Evolutionary conservation across 2,113 vertebrate species (phyloP).

Genomic region (Spilogale gracilis): DNA sequence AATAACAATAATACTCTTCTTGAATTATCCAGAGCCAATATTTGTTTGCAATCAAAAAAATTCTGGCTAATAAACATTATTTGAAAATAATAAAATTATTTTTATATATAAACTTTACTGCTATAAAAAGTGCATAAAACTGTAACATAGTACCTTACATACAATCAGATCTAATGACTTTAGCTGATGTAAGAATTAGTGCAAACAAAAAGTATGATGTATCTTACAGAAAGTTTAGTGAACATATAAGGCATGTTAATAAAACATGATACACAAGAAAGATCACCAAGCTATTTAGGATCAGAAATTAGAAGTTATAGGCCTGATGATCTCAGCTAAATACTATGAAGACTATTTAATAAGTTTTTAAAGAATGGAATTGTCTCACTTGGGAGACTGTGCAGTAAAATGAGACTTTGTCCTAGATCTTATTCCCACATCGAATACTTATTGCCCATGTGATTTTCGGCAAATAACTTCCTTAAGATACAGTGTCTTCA

Average conservation of each 20-base stretch:
- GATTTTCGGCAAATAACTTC: constrained; percentile 43
- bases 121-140: neutral
- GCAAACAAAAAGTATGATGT: neutral
- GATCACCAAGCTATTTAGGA: neutral
- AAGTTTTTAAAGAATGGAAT: constrained; percentile 1
- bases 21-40: neutral
- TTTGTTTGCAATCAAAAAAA: neutral
- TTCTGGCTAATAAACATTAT: neutral
- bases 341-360: neutral
- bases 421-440: neutral
- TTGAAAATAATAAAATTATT: neutral
- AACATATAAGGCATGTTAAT: neutral
- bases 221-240: neutral
- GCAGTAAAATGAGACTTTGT: constrained; percentile 6
- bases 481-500: neutral
- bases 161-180: neutral
- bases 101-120: neutral
- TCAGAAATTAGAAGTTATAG: neutral
- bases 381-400: neutral
- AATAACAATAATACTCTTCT: neutral
- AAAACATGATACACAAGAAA: neutral
- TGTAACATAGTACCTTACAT: neutral
- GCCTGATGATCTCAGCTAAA: neutral
- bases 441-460: neutral
- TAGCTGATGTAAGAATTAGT: neutral